phyloP scores from a whole-genome alignment of 2,888 invertebrate species.

The Hedychridium roseum region DNA sequence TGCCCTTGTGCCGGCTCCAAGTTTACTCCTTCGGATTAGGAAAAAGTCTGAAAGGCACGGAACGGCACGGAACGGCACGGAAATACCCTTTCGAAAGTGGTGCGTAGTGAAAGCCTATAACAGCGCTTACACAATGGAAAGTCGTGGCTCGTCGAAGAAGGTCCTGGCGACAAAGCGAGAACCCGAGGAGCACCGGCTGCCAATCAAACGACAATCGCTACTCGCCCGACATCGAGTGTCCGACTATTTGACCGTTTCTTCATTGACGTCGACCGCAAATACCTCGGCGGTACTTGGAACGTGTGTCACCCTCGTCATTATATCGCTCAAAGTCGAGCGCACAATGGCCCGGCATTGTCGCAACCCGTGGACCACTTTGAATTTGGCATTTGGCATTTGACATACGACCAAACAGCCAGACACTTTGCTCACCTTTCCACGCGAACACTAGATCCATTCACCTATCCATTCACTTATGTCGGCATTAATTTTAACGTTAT shows the following conservation, averaged over 20 bases:
- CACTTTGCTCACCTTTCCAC: too few species aligned
- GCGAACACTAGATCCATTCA: too few species aligned
- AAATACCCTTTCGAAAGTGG: conserved; percentile 18
- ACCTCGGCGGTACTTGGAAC: conserved; percentile 28
- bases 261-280: conserved; percentile 40
- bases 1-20: background rate
- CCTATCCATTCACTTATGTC: too few species aligned
- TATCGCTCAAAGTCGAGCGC: conserved; percentile 32
- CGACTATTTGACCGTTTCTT: conserved; percentile 47
- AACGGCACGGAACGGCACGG: background rate
- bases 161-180: conserved; percentile 31
- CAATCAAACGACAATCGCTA: conserved; percentile 50
- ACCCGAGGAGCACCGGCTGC: conserved; percentile 35
- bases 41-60: conserved; percentile 3
- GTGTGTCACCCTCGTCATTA: conserved; percentile 37
- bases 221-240: conserved; percentile 52
- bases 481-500: too few species aligned
- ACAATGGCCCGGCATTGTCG: conserved; percentile 21
- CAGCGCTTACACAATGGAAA: conserved; percentile 25
- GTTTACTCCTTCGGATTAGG: conserved; percentile 5
- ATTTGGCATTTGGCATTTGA: too few species aligned
- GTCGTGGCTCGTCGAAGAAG: conserved; percentile 29
- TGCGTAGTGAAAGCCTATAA: conserved; percentile 33
- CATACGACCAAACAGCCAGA: too few species aligned
- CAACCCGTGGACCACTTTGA: background rate